These are phyloP conservation scores for Zosterops hypoxanthus DNA, from an alignment of 2,113 vertebrate species.

Conservation along the genomic window DNA sequence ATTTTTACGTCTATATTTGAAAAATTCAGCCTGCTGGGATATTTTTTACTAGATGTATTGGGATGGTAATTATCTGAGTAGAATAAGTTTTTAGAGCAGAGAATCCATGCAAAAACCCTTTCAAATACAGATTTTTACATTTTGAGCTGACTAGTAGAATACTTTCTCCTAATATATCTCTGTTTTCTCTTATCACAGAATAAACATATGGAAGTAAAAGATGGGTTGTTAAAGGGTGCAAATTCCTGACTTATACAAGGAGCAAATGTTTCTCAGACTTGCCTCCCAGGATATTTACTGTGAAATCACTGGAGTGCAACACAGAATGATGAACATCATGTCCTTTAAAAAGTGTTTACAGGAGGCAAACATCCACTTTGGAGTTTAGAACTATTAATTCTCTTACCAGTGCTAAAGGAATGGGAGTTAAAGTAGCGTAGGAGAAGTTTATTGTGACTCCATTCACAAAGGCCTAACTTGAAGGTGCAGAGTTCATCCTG, in stretches of 20 bases:
- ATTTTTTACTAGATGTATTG: not conserved
- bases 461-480: not conserved
- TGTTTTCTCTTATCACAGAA: not conserved
- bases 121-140: not conserved
- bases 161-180: not conserved
- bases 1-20: not conserved
- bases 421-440: not conserved
- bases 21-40: not conserved
- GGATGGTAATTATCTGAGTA: not conserved
- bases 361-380: not conserved
- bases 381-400: not conserved
- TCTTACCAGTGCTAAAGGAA: not conserved
- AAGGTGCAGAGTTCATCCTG: not conserved
- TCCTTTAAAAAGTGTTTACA: not conserved
- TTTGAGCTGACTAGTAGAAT: not conserved
- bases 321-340: not conserved
- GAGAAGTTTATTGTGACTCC: not conserved
- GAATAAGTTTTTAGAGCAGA: not conserved
- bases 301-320: not conserved
- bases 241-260: not conserved
- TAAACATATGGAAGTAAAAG: not conserved
- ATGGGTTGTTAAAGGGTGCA: not conserved
- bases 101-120: fast-evolving
- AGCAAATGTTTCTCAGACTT: not conserved
- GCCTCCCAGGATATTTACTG: not conserved